Evolutionary conservation across 2,797 vertebrate species (phyloP), one percentile per base, ranked within the genome.

Genomic region (Lepus oiostolus): DNA sequence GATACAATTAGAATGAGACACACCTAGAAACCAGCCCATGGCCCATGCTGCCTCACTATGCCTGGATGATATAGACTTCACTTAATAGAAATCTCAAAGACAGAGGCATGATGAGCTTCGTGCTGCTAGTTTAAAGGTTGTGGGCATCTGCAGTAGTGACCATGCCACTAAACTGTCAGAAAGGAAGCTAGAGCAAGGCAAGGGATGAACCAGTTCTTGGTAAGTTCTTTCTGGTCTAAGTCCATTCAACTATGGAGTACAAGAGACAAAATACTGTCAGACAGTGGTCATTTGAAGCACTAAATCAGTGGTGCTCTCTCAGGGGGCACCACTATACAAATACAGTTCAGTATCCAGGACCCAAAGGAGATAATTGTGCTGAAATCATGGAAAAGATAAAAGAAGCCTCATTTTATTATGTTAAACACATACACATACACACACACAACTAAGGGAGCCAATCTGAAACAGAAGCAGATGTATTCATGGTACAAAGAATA

Each of bases 391-490:
- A 67, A 93, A 87, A 74, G n/a, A 54, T 84, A 90, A 92, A 92
- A 95, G 83, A 72, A 92, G 22, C n/a, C 72, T 97, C 72, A 84
- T 96, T 92, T 97, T 87, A 95, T 91, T 84, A 92, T 97, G 89
- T 94, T 94, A 88, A 85, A 95, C 76, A 97, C 81, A 86, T 60
- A 95, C 63, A 74, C 60, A 75, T 58, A 58, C 65, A 95, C 63
- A 77, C 65, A 75, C 32, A 85, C 17, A 91, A 83, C 82, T 80
- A 95, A 96, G 62, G n/a, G 58, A 63, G 96, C 72, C 96, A 96
- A 82, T 95, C 71, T 92, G 94, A 96, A 93, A 94, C 76, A 94
- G 72, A 96, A 94, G 76, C 83, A 95, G 88, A 95, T 93, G 86
- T 72, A 58, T 89, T 96, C 85, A 42, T 54, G 42, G 80, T 91